Base-by-base conservation (phyloP, 2,113 vertebrate genomes). In the Corythornis madagascariensis region DNA sequence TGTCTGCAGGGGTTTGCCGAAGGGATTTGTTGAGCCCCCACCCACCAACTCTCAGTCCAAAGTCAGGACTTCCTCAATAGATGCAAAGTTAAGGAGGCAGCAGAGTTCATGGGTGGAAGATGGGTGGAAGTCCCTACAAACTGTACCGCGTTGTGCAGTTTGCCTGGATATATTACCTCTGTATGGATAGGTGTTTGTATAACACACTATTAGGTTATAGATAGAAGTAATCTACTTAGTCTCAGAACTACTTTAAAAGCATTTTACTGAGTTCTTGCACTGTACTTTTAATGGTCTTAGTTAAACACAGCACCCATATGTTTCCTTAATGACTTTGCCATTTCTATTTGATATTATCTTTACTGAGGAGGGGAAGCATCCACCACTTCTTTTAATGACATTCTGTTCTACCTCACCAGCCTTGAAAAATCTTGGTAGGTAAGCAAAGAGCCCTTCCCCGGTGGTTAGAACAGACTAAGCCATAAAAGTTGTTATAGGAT, bases 271-370 rank as follows among this genome's bases (percentile, higher is more conserved):
- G 78, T 80, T 94, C 19, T 71, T 65, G 15, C 0, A 1, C 47
- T n/a, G 14, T 59, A 10, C 33, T 63, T 67, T 78, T 57, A 69
- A 88, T 73, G 31, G 4, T 72, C 66, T 55, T 55, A 1, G 28
- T 92, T 71, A 67, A 93, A 74, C 40, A 12, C 18, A 66, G 24
- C 42, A 64, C 45, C 48, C 45, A 10, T 80, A 53, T 50, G 38
- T 79, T 95, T 73, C 40, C 57, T 16, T 89, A 77, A 90, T 55
- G 79, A 69, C 42, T 91, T 85, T 92, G 40, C 56, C 13, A 11
- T 71, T 94, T 81, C 35, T 77, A 61, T 88, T 67, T 78, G 40
- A 12, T 71, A 22, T 45, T 74, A 38, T 64, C n/a, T 48, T 82
- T 50, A 82, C 52, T n/a, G 43, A 89, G 78, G 29, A 82, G 16